Conservation (phyloP, 2,797 vertebrate genomes). For the Avahi laniger region DNA sequence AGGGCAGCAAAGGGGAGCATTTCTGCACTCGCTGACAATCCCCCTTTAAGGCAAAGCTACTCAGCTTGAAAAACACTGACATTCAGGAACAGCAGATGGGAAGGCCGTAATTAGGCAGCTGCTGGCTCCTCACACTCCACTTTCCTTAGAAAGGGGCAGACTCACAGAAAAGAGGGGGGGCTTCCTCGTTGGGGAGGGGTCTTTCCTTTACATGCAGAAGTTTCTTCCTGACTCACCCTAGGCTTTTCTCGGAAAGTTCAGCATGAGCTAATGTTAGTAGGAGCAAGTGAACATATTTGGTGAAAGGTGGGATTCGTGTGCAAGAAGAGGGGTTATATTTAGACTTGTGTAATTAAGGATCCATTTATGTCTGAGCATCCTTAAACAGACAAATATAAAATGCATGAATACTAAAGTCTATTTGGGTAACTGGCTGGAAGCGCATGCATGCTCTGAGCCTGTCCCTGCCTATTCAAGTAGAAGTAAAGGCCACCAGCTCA, state of each 20-base stretch:
- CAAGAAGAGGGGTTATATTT: conserved; percentile 71
- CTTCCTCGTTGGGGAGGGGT: background rate
- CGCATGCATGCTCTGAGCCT: background rate
- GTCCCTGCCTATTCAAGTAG: background rate
- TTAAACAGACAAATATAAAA: conserved; percentile 77
- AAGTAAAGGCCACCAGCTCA: background rate
- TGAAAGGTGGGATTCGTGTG: conserved; percentile 58
- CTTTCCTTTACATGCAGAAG: background rate
- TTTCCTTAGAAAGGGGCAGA: conserved; percentile 62
- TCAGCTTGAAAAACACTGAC: conserved; percentile 17
- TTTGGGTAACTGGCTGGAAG: conserved; percentile 63
- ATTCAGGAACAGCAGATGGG: conserved; percentile 47
- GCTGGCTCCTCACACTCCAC: background rate
- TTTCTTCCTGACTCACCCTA: conserved; percentile 4
- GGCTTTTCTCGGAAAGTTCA: conserved; percentile 39
- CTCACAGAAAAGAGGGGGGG: background rate
- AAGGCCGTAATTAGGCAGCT: conserved; percentile 32
- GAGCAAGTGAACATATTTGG: background rate
- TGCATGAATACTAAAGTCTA: conserved; percentile 76
- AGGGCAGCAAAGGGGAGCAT: background rate
- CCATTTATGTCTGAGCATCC: conserved; percentile 75
- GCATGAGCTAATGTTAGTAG: background rate
- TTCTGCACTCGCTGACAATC: background rate
- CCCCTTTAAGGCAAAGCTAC: background rate
- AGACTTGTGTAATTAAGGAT: conserved; percentile 73